Percentiles rank a stretch among this genome's conserved stretches.
phyloP scores from a whole-genome alignment of 2,797 vertebrate genomes.

The Cercopithecus hamlyni region DNA sequence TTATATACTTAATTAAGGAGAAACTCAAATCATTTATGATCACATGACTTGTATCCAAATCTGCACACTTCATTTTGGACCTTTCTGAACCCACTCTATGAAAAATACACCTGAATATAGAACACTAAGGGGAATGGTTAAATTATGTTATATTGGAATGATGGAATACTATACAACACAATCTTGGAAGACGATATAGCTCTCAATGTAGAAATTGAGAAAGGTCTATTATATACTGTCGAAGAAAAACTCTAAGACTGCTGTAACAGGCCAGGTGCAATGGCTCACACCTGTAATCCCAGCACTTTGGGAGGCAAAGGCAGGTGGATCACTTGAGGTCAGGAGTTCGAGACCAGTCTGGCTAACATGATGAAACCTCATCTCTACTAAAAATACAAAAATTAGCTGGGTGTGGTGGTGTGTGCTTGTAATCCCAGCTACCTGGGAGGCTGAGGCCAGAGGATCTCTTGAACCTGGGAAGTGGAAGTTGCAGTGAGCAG shows the following conservation, averaged over 20 bases:
- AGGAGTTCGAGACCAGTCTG: too few relatives aligned
- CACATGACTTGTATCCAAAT: neutral
- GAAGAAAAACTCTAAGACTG: neutral
- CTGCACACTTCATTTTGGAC: neutral
- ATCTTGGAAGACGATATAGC: neutral
- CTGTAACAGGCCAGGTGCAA: neutral
- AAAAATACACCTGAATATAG: neutral
- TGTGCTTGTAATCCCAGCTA: too few relatives aligned
- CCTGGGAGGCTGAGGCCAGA: too few relatives aligned
- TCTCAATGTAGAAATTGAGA: neutral
- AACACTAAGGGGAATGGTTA: neutral
- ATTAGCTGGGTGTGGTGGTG: too few relatives aligned
- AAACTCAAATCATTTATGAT: neutral
- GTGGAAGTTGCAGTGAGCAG: too few relatives aligned
- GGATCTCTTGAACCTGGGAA: too few relatives aligned
- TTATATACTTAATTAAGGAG: neutral
- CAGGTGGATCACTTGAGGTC: too few relatives aligned
- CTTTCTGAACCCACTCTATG: neutral
- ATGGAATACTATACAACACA: neutral
- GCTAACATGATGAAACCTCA: too few relatives aligned
- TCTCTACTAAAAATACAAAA: too few relatives aligned
- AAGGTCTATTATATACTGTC: neutral
- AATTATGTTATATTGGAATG: neutral
- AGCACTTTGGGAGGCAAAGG: too few relatives aligned
- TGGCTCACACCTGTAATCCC: too few relatives aligned